Evolutionary conservation across 2,113 vertebrate genomes (phyloP).

Genomic region (Pagrus major): DNA sequence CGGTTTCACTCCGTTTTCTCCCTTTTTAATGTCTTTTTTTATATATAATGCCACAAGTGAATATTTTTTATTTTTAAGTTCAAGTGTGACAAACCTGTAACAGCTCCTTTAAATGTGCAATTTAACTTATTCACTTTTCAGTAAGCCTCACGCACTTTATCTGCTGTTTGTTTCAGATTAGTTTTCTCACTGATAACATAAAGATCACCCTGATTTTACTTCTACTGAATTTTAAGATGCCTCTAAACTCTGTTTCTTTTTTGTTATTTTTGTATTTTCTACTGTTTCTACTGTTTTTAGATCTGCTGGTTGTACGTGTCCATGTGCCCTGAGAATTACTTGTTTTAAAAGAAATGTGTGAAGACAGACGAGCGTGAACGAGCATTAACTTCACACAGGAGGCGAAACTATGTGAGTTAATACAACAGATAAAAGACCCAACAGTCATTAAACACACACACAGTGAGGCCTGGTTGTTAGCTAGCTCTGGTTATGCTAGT

Average conservation of each 20-base stretch:
- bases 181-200: not conserved
- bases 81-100: not conserved
- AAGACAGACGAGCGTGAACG: not conserved
- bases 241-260: constrained; percentile 24
- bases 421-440: not conserved
- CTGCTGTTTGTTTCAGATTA: not conserved
- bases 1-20: too few species aligned
- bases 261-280: constrained; percentile 57
- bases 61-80: not conserved
- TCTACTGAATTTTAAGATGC: constrained; percentile 8
- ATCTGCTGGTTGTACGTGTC: constrained; percentile 15
- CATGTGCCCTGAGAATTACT: not conserved
- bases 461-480: too few species aligned
- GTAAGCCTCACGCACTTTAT: not conserved
- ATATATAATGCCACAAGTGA: too few species aligned
- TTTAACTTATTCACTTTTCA: not conserved
- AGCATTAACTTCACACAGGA: too few species aligned
- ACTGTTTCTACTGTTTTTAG: constrained; percentile 68
- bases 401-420: not conserved
- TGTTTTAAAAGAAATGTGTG: constrained; percentile 2
- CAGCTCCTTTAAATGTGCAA: constrained; percentile 14
- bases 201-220: not conserved
- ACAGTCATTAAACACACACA: not conserved
- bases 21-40: not conserved
- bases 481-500: not conserved